Percentiles rank a stretch among this genome's conserved stretches.
These are phyloP conservation scores for Calliphora vomitoria DNA, from an alignment of 2,888 invertebrate species.

Conservation along the genomic window DNA sequence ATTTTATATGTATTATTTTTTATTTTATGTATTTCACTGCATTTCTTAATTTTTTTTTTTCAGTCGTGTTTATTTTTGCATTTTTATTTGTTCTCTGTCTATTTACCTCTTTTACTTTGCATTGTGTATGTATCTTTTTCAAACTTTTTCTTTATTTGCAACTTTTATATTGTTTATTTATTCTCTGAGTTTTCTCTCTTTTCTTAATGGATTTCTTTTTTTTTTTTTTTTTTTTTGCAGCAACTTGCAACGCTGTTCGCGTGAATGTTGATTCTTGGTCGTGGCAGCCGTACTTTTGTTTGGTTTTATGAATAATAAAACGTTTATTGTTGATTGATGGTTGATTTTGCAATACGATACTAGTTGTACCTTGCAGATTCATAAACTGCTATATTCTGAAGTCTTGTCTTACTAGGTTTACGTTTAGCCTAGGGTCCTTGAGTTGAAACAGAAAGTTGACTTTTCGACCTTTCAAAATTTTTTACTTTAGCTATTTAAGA, in stretches of 20 bases:
- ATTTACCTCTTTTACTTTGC: constrained; percentile 9
- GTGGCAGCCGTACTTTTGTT: background rate
- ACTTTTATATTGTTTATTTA: constrained; percentile 33
- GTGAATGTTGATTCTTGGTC: background rate
- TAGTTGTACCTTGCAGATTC: too few relatives aligned
- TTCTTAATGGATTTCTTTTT: constrained; percentile 22
- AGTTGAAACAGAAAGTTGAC: too few relatives aligned
- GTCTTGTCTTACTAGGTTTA: too few relatives aligned
- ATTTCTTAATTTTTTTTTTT: constrained; percentile 22
- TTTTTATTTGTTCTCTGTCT: constrained; percentile 17
- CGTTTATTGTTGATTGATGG: too few relatives aligned
- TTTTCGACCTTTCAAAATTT: too few relatives aligned
- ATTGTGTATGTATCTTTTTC: constrained; percentile 43
- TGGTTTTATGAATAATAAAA: too few relatives aligned
- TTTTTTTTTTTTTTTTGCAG: constrained; percentile 11
- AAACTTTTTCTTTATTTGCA: constrained; percentile 40
- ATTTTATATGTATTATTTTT: constrained; percentile 10
- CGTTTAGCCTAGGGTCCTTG: too few relatives aligned
- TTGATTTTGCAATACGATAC: too few relatives aligned
- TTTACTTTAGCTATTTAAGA: too few relatives aligned
- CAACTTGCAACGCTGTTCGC: constrained; percentile 6
- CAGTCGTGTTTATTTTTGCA: constrained; percentile 34
- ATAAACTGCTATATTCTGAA: too few relatives aligned
- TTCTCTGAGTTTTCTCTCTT: constrained; percentile 40
- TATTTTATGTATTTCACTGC: constrained; percentile 22